These are phyloP conservation scores for Orthosia cruda DNA, from an alignment of 2,888 invertebrate genomes.

Conservation along the genomic window DNA sequence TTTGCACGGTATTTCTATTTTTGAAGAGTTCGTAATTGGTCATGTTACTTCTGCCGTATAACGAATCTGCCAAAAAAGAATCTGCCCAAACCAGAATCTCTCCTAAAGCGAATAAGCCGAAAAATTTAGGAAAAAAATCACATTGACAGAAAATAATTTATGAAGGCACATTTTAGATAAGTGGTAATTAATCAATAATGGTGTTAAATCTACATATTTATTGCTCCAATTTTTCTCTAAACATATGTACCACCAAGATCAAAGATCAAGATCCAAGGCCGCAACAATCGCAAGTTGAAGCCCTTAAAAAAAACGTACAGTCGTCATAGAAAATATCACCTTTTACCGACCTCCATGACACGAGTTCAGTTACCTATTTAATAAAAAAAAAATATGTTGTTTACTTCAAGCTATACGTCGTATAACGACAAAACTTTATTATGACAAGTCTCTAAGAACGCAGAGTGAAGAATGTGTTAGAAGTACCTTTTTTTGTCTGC, in stretches of 20 bases:
- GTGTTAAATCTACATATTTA: no score
- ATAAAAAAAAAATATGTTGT: background rate
- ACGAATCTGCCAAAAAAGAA: no score
- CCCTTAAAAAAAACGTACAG: slow-evolving; percentile 12
- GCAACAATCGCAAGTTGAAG: background rate
- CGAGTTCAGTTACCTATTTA: slow-evolving; percentile 7
- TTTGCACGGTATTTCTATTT: no score
- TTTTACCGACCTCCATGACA: slow-evolving; percentile 27
- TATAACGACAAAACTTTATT: background rate
- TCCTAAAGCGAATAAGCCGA: no score
- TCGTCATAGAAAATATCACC: slow-evolving; percentile 33
- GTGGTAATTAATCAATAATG: background rate
- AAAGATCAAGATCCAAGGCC: no score
- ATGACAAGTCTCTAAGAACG: background rate
- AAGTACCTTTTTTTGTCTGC: slow-evolving; percentile 6
- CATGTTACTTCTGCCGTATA: no score
- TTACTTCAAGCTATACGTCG: slow-evolving; percentile 7
- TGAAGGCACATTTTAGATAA: background rate
- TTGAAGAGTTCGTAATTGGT: no score
- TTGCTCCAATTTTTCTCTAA: no score
- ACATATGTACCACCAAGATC: background rate
- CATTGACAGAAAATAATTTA: background rate
- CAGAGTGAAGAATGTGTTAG: slow-evolving; percentile 49
- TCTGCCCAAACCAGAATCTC: no score
- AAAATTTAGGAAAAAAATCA: background rate